These are phyloP conservation scores for Dendrolimus pini DNA, from an alignment of 2,888 invertebrate species.

Conservation along the genomic window DNA sequence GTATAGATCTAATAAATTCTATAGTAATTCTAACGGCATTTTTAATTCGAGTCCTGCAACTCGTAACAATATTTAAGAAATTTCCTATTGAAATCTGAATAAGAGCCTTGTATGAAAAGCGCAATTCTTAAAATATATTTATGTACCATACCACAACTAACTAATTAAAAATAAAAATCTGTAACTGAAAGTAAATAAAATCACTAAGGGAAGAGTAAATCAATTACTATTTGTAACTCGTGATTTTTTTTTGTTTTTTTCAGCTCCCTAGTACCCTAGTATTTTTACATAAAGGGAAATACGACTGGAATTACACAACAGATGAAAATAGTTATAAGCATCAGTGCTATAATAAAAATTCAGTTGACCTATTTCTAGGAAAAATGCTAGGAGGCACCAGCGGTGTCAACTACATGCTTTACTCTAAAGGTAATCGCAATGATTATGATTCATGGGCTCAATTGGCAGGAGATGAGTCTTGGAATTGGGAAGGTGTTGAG, in stretches of 20 bases:
- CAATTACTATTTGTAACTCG: too few relatives aligned
- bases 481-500: constrained; percentile 22
- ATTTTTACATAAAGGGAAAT: background rate
- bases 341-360: constrained; percentile 1
- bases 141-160: too few relatives aligned
- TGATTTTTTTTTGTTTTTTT: background rate
- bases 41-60: too few relatives aligned
- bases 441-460: constrained; percentile 26
- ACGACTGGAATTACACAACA: constrained; percentile 3
- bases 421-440: constrained; percentile 10
- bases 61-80: too few relatives aligned
- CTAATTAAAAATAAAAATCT: too few relatives aligned
- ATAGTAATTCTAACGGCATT: too few relatives aligned
- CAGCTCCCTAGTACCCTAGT: background rate
- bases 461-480: constrained; percentile 14
- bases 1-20: too few relatives aligned
- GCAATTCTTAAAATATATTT: too few relatives aligned
- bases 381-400: constrained; percentile 11
- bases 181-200: too few relatives aligned
- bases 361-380: constrained; percentile 1
- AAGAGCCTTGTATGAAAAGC: too few relatives aligned
- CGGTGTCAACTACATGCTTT: constrained; percentile 7
- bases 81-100: too few relatives aligned
- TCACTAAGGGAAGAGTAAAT: too few relatives aligned
- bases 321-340: constrained; percentile 2